Evolutionary conservation across 2,113 vertebrate genomes (phyloP), one percentile per base, ranked within the genome.

Genomic region (Cepphus grylle): DNA sequence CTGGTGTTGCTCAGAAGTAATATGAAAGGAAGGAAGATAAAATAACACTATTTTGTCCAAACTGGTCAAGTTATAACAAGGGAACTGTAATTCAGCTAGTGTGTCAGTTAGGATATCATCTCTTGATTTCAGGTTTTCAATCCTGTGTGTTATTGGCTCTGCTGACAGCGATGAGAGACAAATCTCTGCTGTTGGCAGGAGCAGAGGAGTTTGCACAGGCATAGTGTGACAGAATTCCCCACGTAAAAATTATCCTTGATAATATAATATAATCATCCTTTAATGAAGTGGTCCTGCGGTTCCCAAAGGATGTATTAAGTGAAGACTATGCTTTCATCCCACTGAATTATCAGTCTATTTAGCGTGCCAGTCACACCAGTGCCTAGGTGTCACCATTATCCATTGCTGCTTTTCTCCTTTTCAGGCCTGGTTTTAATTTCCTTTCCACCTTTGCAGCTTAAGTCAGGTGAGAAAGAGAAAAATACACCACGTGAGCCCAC

Each of bases 201-300:
- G 8, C n/a, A 79, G 90, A 65, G 61, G 70, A 93, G 30, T 93
- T 95, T 85, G 65, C 38, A 45, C 49, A n/a, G 49, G 34, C 91
- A 59, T 66, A 30, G 67, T 91, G 78, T 86, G 91, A 82, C 84
- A 91, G 81, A 91, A 91, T 83, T 96, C 87, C 74, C 40, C 49
- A 53, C 49, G 29, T 86, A 82, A 94, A 96, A 96, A 94, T 95
- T 94, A 94, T 90, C 74, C 74, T 72, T 94, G 74, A 92, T 96
- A 80, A 86, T 92, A 90, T 81, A 89, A 91, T 94, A 36, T 91
- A 94, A 94, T 96, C 30, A 82, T 70, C 70, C 62, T 70, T 96
- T 95, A 96, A 95, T 96, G 74, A 94, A 94, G 92, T 93, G 62
- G 81, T 94, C 90, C 62, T 92, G 79, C 6, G 2, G 49, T 76